Evolutionary conservation across 1,140 invertebrate species (phyloP).

Genomic region (Drosophila persimilis): DNA sequence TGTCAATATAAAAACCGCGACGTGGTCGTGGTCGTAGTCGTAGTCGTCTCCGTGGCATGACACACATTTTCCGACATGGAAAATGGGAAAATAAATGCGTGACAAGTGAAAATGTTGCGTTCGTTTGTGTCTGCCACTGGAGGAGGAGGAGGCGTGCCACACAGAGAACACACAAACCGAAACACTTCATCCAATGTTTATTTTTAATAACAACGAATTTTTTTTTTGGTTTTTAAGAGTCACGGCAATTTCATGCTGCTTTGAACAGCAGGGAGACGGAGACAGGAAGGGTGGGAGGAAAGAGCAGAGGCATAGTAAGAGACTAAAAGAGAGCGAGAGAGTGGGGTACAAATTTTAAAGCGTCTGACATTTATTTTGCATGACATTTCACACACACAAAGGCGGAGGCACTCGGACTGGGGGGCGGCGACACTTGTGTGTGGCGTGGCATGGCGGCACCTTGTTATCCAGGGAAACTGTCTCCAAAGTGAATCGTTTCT

Average conservation of each 20-base stretch:
- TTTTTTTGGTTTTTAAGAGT: slow-evolving; percentile 51
- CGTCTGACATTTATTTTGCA: slow-evolving; percentile 71
- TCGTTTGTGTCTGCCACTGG: slow-evolving; percentile 33
- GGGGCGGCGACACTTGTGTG: slow-evolving; percentile 46
- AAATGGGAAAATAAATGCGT: slow-evolving; percentile 57
- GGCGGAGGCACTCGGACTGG: background rate
- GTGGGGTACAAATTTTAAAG: slow-evolving; percentile 53
- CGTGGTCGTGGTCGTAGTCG: slow-evolving; percentile 23
- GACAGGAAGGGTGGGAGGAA: slow-evolving; percentile 2
- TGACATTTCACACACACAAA: slow-evolving; percentile 67
- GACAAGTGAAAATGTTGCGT: slow-evolving; percentile 71
- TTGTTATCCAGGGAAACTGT: slow-evolving; percentile 65
- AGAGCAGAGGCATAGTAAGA: too few relatives aligned
- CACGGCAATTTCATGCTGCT: slow-evolving; percentile 50
- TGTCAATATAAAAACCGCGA: slow-evolving; percentile 67
- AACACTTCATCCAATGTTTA: slow-evolving; percentile 49
- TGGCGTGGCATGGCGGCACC: slow-evolving; percentile 36
- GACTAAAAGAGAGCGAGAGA: slow-evolving; percentile 8
- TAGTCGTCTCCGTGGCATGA: slow-evolving; percentile 37
- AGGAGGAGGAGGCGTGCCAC: slow-evolving; percentile 12
- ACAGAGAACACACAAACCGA: slow-evolving; percentile 8
- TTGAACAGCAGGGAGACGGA: slow-evolving; percentile 15
- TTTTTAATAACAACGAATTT: slow-evolving; percentile 57
- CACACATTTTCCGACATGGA: slow-evolving; percentile 60
- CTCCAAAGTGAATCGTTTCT: slow-evolving; percentile 21